A percentile compares a stretch with the other conserved stretches of the same genome.
Conservation (phyloP, 2,113 vertebrate genomes). For the Uria aalge region DNA sequence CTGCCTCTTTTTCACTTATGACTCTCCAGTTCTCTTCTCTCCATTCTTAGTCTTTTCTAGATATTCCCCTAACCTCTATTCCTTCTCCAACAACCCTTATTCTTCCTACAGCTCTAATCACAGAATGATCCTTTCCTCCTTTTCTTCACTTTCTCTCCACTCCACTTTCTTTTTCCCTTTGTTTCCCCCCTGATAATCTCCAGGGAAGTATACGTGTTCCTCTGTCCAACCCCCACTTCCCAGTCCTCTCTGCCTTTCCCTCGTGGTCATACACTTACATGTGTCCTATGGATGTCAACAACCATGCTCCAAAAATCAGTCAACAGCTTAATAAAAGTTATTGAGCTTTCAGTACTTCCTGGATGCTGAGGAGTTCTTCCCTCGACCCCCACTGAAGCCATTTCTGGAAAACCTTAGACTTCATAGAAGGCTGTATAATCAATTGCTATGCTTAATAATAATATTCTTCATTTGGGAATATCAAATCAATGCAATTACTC, state of each 20-base stretch:
- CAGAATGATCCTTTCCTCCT: background rate
- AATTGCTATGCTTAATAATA: background rate
- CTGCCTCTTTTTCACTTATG: background rate
- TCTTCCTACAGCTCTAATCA: background rate
- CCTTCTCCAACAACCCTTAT: background rate
- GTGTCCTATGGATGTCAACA: background rate
- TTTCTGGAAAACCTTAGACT: background rate
- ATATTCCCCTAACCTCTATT: background rate
- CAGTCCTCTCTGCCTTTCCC: background rate
- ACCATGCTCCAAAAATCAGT: background rate
- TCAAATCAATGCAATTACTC: background rate
- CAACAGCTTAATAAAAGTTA: background rate
- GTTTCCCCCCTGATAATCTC: background rate
- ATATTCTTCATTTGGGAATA: background rate
- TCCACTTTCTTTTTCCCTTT: background rate
- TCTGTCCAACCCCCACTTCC: background rate
- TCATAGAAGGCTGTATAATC: background rate
- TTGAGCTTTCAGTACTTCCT: background rate
- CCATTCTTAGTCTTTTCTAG: background rate
- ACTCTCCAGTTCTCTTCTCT: background rate
- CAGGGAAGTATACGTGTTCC: background rate
- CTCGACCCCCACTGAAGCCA: background rate
- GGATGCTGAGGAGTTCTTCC: background rate
- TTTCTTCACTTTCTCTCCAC: background rate
- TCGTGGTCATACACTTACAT: background rate